phyloP scores from a whole-genome alignment of 2,888 invertebrate genomes.

The Phaedon cochleariae region DNA sequence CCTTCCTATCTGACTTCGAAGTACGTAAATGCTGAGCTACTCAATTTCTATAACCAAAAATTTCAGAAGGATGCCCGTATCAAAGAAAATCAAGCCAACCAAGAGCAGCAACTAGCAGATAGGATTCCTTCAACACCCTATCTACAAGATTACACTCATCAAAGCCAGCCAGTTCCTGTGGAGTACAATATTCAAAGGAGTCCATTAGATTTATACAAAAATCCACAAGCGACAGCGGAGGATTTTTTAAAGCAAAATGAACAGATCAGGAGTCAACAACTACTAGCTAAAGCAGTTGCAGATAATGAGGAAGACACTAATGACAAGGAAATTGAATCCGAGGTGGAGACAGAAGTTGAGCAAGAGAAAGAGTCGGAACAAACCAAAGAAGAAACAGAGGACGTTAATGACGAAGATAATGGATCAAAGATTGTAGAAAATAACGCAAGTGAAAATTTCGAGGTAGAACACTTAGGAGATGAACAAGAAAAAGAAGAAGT shows the following conservation, averaged over 20 bases:
- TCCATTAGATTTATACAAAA: background rate
- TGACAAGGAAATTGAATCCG: conserved; percentile 19
- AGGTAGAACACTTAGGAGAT: conserved; percentile 30
- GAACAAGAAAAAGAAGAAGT: conserved; percentile 16
- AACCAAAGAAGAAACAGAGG: conserved; percentile 18
- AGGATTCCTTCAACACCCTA: background rate
- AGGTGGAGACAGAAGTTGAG: conserved; percentile 23
- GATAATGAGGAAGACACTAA: conserved; percentile 22
- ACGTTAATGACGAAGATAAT: conserved; percentile 21
- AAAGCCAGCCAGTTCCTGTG: background rate
- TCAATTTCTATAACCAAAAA: conserved; percentile 50
- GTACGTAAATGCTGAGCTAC: conserved; percentile 36
- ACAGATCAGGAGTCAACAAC: background rate
- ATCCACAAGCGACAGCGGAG: background rate
- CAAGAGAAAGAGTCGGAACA: conserved; percentile 31
- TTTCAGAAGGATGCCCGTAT: conserved; percentile 47
- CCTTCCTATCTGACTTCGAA: conserved; percentile 33
- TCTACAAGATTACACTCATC: background rate
- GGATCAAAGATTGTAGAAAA: conserved; percentile 22
- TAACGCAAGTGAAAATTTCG: conserved; percentile 35
- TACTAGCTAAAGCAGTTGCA: conserved; percentile 4
- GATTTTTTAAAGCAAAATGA: conserved; percentile 1
- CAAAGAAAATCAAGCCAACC: conserved; percentile 26
- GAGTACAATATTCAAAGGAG: background rate
- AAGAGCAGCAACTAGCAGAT: background rate